These are phyloP conservation scores for Pammene fasciana DNA, from an alignment of 2,888 invertebrate genomes.

Conservation along the genomic window DNA sequence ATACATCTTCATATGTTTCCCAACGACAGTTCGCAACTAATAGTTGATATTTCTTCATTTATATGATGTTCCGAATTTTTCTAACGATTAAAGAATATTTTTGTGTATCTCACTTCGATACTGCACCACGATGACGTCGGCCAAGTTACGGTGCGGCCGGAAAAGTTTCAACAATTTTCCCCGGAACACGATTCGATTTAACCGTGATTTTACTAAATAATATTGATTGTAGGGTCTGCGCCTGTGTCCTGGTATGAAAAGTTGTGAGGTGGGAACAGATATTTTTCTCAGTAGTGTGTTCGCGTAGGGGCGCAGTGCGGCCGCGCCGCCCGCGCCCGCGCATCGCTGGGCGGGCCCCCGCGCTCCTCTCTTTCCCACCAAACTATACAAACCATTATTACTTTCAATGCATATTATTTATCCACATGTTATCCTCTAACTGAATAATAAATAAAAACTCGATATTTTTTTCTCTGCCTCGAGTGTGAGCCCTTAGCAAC, in stretches of 20 bases:
- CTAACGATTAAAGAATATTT: constrained; percentile 27
- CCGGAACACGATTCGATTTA: constrained; percentile 51
- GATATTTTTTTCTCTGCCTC: constrained; percentile 44
- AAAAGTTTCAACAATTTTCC: constrained; percentile 79
- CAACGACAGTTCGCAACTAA: not conserved
- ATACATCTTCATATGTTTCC: constrained; percentile 13
- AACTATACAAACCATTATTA: constrained; percentile 42
- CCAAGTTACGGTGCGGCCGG: constrained; percentile 61
- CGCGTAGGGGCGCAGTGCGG: constrained; percentile 63
- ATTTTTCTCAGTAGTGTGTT: constrained; percentile 59
- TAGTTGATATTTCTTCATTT: constrained; percentile 1
- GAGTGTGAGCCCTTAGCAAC: constrained; percentile 45
- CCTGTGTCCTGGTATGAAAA: constrained; percentile 63
- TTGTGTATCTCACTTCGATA: constrained; percentile 41
- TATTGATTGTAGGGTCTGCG: constrained; percentile 65
- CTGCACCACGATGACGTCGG: constrained; percentile 55
- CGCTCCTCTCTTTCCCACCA: constrained; percentile 38
- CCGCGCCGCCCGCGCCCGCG: constrained; percentile 61
- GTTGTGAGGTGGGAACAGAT: constrained; percentile 57
- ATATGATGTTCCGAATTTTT: constrained; percentile 27
- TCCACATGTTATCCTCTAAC: constrained; percentile 42
- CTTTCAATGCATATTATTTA: constrained; percentile 51
- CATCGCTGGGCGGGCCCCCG: constrained; percentile 65
- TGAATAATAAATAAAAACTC: constrained; percentile 57
- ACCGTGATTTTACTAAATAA: constrained; percentile 52